Evolutionary conservation across 2,113 vertebrate species (phyloP).

Genomic region (Antennarius striatus): DNA sequence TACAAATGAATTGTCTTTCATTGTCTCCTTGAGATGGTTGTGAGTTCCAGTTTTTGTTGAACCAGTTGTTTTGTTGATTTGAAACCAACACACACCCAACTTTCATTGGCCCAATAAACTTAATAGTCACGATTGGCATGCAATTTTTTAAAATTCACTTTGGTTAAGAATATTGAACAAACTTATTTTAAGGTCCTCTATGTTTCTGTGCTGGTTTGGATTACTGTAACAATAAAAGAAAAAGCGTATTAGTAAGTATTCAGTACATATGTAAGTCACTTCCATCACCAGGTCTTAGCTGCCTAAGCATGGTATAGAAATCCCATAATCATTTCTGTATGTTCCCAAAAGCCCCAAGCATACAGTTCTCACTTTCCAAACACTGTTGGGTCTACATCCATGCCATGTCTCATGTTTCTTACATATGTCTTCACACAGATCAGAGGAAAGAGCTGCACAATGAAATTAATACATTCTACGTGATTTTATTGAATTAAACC

Average conservation of each 20-base stretch:
- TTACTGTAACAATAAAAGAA: not conserved
- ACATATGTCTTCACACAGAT: constrained; percentile 42
- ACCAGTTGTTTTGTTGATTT: too few relatives aligned
- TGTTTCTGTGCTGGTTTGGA: constrained; percentile 16
- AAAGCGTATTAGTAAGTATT: constrained; percentile 33
- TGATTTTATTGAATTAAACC: constrained; percentile 61
- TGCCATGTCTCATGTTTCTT: constrained; percentile 58
- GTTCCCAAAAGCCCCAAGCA: constrained; percentile 62
- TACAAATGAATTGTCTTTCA: too few relatives aligned
- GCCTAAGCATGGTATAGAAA: constrained; percentile 63
- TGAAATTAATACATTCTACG: constrained; percentile 64
- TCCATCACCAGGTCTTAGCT: constrained; percentile 51
- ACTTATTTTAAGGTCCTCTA: constrained; percentile 21
- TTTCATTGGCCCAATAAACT: too few relatives aligned
- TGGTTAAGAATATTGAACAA: not conserved
- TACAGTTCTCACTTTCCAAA: constrained; percentile 49
- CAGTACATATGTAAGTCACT: constrained; percentile 37
- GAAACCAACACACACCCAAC: too few relatives aligned
- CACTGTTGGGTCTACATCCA: constrained; percentile 52
- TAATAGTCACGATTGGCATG: too few relatives aligned
- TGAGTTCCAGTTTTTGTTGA: too few relatives aligned
- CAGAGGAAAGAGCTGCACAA: constrained; percentile 49
- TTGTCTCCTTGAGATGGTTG: too few relatives aligned
- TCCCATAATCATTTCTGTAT: constrained; percentile 67
- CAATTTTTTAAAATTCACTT: too few relatives aligned